These are phyloP conservation scores for Drosophila recens DNA, from an alignment of 2,888 invertebrate genomes.

Conservation along the genomic window DNA sequence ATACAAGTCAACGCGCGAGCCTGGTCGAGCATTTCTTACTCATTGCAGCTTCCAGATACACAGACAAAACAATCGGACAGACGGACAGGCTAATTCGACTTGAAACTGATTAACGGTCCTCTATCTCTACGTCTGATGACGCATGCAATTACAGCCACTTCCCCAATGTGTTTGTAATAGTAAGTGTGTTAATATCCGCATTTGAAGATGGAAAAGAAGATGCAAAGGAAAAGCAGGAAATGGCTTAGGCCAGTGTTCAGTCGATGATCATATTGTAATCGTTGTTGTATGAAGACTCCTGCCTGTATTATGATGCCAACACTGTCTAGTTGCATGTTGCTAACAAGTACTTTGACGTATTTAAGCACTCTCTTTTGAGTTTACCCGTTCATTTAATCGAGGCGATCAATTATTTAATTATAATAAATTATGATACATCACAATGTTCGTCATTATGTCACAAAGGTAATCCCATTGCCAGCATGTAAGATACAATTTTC, in stretches of 20 bases:
- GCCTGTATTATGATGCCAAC: slow-evolving; percentile 4
- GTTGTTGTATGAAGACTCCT: background rate
- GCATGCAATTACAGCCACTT: slow-evolving; percentile 47
- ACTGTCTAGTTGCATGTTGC: slow-evolving; percentile 24
- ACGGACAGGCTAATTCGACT: background rate
- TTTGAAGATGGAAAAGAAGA: slow-evolving; percentile 7
- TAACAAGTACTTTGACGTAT: slow-evolving; percentile 2
- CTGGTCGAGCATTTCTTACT: too few species aligned
- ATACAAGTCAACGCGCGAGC: too few species aligned
- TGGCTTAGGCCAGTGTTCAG: slow-evolving; percentile 7
- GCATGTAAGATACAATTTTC: slow-evolving; percentile 42
- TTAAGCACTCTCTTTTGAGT: background rate
- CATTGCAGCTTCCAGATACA: background rate
- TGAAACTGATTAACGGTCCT: background rate
- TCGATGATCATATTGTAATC: slow-evolving; percentile 25
- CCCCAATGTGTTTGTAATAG: slow-evolving; percentile 18
- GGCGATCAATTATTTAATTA: slow-evolving; percentile 52
- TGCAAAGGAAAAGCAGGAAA: slow-evolving; percentile 29
- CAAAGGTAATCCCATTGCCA: slow-evolving; percentile 37
- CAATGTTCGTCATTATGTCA: slow-evolving; percentile 47
- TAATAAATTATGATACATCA: slow-evolving; percentile 48
- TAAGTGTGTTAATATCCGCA: slow-evolving; percentile 39
- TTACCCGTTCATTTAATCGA: slow-evolving; percentile 16
- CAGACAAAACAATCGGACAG: background rate
- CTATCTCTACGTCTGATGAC: slow-evolving; percentile 1